These are phyloP conservation scores for Steinernema khuongi DNA, from an alignment of 1,140 invertebrate species.

Conservation along the genomic window DNA sequence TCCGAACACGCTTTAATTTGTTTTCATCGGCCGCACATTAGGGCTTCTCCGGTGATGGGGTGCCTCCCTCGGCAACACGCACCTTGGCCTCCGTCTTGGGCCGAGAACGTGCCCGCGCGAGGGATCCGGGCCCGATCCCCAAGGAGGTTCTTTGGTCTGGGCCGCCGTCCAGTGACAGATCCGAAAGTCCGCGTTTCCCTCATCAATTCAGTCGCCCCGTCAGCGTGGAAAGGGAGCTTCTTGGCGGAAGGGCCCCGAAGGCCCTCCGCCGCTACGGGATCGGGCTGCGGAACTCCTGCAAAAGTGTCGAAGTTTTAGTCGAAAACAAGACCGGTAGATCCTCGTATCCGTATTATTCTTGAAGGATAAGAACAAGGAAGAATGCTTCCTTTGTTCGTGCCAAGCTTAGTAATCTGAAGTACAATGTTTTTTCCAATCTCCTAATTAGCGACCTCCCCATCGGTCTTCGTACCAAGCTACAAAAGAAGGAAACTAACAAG, in stretches of 20 bases:
- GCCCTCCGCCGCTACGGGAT: too few relatives aligned
- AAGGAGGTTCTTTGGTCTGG: background rate
- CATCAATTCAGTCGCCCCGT: slow-evolving; percentile 6
- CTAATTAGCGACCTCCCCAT: too few relatives aligned
- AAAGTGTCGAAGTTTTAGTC: too few relatives aligned
- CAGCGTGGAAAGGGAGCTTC: background rate
- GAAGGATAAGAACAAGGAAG: too few relatives aligned
- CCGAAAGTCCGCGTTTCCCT: background rate
- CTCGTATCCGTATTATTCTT: too few relatives aligned
- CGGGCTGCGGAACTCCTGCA: too few relatives aligned
- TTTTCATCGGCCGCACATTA: slow-evolving; percentile 2
- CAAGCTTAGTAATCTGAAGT: too few relatives aligned
- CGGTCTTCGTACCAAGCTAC: too few relatives aligned
- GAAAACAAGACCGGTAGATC: too few relatives aligned
- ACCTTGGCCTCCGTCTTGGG: background rate
- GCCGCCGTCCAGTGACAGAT: background rate
- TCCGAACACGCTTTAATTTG: background rate
- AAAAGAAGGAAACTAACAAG: too few relatives aligned
- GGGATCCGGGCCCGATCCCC: background rate
- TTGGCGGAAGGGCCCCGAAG: background rate
- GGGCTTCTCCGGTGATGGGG: background rate
- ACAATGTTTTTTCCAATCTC: too few relatives aligned
- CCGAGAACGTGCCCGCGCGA: background rate
- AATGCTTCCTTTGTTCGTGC: too few relatives aligned
- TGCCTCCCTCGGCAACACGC: background rate